phyloP scores from a whole-genome alignment of 2,888 invertebrate species.

The Podotricha telesiphe region DNA sequence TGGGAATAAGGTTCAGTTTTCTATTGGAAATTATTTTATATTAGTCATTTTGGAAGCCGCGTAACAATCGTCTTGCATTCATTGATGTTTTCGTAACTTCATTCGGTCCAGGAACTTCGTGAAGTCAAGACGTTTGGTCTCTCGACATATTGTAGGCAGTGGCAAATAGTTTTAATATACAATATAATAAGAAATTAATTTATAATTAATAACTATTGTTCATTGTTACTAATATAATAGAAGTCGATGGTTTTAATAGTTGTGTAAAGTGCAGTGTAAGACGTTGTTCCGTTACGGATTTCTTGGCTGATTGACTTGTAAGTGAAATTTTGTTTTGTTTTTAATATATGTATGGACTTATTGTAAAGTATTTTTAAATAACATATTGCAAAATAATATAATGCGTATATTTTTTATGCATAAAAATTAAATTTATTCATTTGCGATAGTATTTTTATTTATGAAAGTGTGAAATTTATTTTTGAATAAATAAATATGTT shows the following conservation, averaged over 20 bases:
- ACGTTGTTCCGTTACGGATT: constrained; percentile 17
- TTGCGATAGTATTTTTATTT: no score
- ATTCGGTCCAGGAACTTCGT: constrained; percentile 36
- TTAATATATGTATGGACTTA: neutral
- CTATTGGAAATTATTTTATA: neutral
- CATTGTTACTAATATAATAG: neutral
- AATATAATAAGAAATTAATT: neutral
- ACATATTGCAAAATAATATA: no score
- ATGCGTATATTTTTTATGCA: no score
- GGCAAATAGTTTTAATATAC: neutral
- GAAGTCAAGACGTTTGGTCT: neutral
- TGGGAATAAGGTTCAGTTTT: constrained; percentile 19
- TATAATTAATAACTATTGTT: neutral
- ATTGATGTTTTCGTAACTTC: constrained; percentile 47
- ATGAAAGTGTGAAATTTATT: no score
- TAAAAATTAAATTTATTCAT: no score
- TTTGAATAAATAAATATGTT: no score
- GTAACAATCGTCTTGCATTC: constrained; percentile 50
- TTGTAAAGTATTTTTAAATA: no score
- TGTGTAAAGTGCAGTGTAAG: constrained; percentile 22
- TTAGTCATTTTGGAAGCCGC: constrained; percentile 33
- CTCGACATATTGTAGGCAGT: neutral
- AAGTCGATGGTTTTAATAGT: neutral
- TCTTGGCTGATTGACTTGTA: constrained; percentile 13
- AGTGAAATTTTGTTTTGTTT: neutral